Percentiles rank a stretch among this genome's conserved stretches.
These are phyloP conservation scores for Camelus dromedarius DNA, from an alignment of 2,113 vertebrate genomes.

Conservation along the genomic window DNA sequence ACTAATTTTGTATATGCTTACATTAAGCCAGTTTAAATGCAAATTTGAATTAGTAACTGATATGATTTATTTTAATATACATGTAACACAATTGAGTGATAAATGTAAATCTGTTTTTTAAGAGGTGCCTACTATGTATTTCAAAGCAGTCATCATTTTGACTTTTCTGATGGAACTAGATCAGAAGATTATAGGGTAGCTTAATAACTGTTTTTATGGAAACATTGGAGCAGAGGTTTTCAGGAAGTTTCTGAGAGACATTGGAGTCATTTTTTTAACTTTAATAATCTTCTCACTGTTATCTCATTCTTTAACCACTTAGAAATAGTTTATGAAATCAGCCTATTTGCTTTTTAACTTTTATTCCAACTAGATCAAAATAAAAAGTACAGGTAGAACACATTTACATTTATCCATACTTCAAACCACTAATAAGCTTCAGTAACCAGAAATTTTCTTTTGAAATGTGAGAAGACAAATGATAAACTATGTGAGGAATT, in stretches of 20 bases:
- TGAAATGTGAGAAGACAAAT: conserved; percentile 23
- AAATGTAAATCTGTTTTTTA: conserved; percentile 17
- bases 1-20: neutral
- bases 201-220: conserved; percentile 15
- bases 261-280: conserved; percentile 32
- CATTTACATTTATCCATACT: neutral
- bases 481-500: conserved; percentile 45
- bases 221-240: neutral
- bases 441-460: conserved; percentile 15
- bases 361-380: neutral
- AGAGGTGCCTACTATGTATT: neutral
- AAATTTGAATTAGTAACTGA: conserved; percentile 30
- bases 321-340: conserved; percentile 52
- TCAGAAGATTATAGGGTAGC: conserved; percentile 20
- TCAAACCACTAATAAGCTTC: neutral
- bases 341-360: conserved; percentile 7
- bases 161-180: conserved; percentile 26
- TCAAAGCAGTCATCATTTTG: conserved; percentile 31
- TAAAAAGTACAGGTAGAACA: neutral
- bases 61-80: conserved; percentile 11
- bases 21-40: conserved; percentile 12
- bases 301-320: conserved; percentile 6
- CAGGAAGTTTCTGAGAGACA: conserved; percentile 11
- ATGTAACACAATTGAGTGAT: conserved; percentile 2
- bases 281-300: conserved; percentile 6